Evolutionary conservation across 2,888 invertebrate species (phyloP).

Genomic region (Pasiphila rectangulata): DNA sequence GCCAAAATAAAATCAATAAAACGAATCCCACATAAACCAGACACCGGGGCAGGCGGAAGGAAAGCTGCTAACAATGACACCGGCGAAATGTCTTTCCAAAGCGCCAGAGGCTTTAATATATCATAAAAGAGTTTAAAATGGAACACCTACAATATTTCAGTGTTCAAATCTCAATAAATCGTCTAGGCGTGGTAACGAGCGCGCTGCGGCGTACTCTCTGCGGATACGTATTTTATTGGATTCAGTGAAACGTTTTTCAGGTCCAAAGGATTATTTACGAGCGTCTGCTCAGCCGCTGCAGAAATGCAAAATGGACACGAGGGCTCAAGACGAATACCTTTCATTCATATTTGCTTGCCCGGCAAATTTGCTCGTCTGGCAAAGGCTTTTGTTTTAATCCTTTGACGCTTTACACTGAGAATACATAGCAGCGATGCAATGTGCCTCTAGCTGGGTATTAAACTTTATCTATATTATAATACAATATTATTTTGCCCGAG

Average conservation of each 20-base stretch:
- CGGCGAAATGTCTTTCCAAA: constrained; percentile 11
- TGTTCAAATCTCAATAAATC: constrained; percentile 81
- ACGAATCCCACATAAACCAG: constrained; percentile 5
- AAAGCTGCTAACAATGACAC: constrained; percentile 17
- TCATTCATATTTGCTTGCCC: constrained; percentile 9
- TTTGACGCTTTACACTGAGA: too few species aligned
- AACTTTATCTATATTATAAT: too few species aligned
- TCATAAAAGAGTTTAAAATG: constrained; percentile 74
- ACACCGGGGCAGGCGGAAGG: constrained; percentile 4
- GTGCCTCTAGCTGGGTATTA: too few species aligned
- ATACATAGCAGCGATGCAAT: too few species aligned
- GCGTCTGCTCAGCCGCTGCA: constrained; percentile 72
- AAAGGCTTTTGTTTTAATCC: constrained; percentile 3
- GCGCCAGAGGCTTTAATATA: constrained; percentile 23
- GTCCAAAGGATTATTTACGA: constrained; percentile 79
- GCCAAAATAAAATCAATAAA: constrained; percentile 1
- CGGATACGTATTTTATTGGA: constrained; percentile 82
- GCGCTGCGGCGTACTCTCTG: constrained; percentile 78
- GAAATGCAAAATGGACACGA: constrained; percentile 76
- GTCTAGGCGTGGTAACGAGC: constrained; percentile 80
- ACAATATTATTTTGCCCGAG: too few species aligned
- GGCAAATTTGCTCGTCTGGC: constrained; percentile 1
- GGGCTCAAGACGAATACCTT: constrained; percentile 31
- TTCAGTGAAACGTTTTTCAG: constrained; percentile 80
- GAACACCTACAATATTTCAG: constrained; percentile 79